These are phyloP conservation scores for Anabacerthia variegaticeps DNA, from an alignment of 2,797 vertebrate genomes.

Conservation along the genomic window DNA sequence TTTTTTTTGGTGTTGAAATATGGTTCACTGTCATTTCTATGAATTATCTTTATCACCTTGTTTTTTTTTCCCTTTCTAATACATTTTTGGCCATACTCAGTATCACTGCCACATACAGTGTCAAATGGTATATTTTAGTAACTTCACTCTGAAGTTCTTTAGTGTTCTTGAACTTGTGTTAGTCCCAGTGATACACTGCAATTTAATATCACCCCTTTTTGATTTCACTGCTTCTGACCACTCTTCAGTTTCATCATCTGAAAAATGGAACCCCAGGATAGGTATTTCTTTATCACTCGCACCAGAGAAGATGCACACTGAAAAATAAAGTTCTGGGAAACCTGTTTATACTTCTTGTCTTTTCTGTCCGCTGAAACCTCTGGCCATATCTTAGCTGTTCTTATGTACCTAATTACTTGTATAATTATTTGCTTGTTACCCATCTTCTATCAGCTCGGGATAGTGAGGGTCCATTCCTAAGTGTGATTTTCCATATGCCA, in stretches of 20 bases:
- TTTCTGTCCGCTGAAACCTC: background rate
- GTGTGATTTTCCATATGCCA: background rate
- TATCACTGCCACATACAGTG: background rate
- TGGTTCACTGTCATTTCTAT: background rate
- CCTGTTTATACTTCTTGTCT: background rate
- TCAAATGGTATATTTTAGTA: background rate
- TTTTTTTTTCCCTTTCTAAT: background rate
- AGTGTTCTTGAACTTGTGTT: background rate
- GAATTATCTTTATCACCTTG: background rate
- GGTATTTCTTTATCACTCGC: background rate
- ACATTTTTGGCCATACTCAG: background rate
- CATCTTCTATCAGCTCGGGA: background rate
- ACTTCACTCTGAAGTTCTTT: background rate
- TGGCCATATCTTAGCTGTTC: background rate
- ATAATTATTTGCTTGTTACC: background rate
- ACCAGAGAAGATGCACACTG: background rate
- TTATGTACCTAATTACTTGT: background rate
- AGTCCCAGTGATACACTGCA: background rate
- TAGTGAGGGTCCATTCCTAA: background rate
- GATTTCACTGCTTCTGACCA: background rate
- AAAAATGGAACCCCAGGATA: background rate
- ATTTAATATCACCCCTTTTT: background rate
- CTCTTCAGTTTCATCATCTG: background rate
- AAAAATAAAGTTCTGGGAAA: background rate
- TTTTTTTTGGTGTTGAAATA: background rate